Evolutionary conservation across 2,888 invertebrate species (phyloP).

Genomic region (Eubasilissa splendida): DNA sequence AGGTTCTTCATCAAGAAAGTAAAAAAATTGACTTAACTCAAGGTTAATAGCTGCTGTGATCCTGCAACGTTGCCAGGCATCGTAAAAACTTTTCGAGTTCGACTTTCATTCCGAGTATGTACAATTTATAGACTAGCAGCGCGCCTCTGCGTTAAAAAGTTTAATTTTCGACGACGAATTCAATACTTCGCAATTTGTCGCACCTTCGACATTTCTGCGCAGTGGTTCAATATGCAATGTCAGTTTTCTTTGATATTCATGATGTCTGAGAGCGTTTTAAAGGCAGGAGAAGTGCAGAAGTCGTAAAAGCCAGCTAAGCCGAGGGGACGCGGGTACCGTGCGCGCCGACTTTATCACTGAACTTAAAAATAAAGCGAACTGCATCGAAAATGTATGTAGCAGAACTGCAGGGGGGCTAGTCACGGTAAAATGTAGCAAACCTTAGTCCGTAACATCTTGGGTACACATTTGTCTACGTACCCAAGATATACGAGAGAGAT

Average conservation of each 20-base stretch:
- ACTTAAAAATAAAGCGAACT: constrained; percentile 28
- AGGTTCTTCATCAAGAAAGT: constrained; percentile 26
- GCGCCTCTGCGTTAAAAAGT: not conserved
- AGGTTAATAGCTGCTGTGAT: constrained; percentile 31
- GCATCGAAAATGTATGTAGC: constrained; percentile 24
- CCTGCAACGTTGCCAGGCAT: constrained; percentile 25
- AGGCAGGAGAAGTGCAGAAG: constrained; percentile 23
- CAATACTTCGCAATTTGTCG: too few species aligned
- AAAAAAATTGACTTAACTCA: constrained; percentile 31
- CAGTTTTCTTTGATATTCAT: constrained; percentile 8
- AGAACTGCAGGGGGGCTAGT: too few species aligned
- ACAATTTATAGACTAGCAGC: not conserved
- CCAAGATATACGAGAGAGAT: too few species aligned
- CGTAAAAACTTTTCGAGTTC: constrained; percentile 37
- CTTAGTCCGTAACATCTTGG: not conserved
- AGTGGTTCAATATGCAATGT: not conserved
- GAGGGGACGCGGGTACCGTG: constrained; percentile 27
- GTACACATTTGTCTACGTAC: too few species aligned
- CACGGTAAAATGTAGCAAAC: constrained; percentile 1
- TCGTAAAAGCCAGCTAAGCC: constrained; percentile 19
- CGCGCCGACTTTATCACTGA: constrained; percentile 28
- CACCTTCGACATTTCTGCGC: not conserved
- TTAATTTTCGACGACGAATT: not conserved
- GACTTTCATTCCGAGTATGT: not conserved
- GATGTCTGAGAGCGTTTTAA: constrained; percentile 31